These are phyloP conservation scores for Petrocephalus schoutedeni DNA, from an alignment of 2,797 vertebrate genomes.

Conservation along the genomic window DNA sequence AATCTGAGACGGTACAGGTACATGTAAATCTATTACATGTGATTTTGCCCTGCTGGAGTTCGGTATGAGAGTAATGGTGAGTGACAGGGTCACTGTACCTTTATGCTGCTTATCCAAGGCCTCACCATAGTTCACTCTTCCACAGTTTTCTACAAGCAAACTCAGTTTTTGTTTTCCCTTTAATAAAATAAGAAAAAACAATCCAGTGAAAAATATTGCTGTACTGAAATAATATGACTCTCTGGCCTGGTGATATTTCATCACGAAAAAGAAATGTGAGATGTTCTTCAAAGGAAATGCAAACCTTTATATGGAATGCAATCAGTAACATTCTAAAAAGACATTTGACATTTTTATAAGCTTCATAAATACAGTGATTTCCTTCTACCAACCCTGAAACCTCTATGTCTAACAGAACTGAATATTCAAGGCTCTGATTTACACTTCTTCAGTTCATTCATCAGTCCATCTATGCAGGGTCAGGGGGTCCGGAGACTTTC, in stretches of 20 bases:
- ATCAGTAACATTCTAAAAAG: neutral
- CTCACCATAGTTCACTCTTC: conserved; percentile 84
- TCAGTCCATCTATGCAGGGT: neutral
- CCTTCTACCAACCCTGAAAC: neutral
- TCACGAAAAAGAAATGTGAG: neutral
- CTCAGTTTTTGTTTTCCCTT: conserved; percentile 73
- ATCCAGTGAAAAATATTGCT: neutral
- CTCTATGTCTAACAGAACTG: neutral
- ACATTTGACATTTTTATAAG: conserved; percentile 10
- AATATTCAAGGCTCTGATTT: neutral
- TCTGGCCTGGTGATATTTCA: neutral
- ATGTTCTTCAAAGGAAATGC: neutral
- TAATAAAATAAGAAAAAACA: conserved; percentile 21
- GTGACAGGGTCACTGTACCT: conserved; percentile 56
- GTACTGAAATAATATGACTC: neutral
- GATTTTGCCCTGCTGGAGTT: neutral
- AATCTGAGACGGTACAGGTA: too few species aligned
- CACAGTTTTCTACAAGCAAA: conserved; percentile 85
- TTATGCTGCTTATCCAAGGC: conserved; percentile 77
- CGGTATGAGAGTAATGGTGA: neutral
- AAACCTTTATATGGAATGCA: neutral
- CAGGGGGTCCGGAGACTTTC: neutral
- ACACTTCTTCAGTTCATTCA: neutral
- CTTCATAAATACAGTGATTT: neutral
- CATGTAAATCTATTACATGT: too few species aligned